Evolutionary conservation across 30 jellyfish, hydroid and myxozoan genomes (phyloP), one percentile per base, ranked within the genome.

Genomic region (Chrysaora quinquecirrha): DNA sequence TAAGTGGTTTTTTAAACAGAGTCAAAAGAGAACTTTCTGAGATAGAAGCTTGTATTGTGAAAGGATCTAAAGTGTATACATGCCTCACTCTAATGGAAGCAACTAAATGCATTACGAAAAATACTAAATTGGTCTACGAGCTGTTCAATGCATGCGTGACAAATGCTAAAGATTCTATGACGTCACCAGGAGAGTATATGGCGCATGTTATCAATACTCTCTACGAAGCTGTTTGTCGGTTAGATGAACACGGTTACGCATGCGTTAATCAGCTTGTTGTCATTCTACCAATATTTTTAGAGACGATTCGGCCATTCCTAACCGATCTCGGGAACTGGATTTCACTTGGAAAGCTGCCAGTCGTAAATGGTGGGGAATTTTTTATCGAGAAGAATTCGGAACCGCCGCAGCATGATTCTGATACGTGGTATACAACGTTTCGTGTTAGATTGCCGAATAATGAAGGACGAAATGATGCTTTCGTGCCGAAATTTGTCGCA

Each of bases 241-340:
- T 74, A 30, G 95, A 89, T 43, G 47, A 76, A 54, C 75, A 71
- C 64, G 97, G 97, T 19, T 29, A 66, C 22, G 46, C 87, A 10
- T 87, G 90, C 28, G 22, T 69, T 24, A 14, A 28, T 14, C 93
- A 90, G 87, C 34, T 84, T 22, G 38, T 85, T 24, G 78, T 76
- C 4, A 34, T 84, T 14, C 56, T 90, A 2, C 94, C 97, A 25
- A 84, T 90, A 34, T 84, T 90, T 73, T 43, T 90, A 75, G 96
- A 90, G 43, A 84, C 93, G 3, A 34, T 84, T 18, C 84, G 88
- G 25, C 96, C 97, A n/a, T 84, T 84, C 50, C 63, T 90, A 0
- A 30, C 49, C 16, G 97, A 90, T 64, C 50, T 90, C 10, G 97
- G 52, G 22, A 3, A 30, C 50, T 90, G 97, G 97, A 64, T 84